Conservation (phyloP, 2,797 vertebrate genomes). For the Centroberyx gerrardi region DNA sequence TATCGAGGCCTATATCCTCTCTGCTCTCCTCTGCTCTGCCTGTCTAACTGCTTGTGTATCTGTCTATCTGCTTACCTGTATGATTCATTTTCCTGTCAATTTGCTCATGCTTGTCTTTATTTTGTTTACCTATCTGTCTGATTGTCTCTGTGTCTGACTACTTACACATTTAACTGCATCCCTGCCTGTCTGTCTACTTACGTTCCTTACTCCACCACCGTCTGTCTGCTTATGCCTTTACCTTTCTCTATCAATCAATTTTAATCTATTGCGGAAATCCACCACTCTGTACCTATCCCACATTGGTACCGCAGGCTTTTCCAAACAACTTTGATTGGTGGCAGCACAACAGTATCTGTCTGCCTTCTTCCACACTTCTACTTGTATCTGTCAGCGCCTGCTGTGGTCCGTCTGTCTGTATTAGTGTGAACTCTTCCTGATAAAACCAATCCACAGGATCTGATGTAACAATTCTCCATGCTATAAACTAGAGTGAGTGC, state of each 20-base stretch:
- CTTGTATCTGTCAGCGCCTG: neutral
- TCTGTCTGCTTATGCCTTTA: neutral
- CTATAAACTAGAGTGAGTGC: too few relatives aligned
- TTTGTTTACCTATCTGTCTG: neutral
- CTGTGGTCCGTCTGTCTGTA: neutral
- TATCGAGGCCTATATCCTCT: neutral
- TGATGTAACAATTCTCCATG: too few relatives aligned
- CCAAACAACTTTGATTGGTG: neutral
- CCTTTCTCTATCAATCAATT: neutral
- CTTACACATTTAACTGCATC: neutral
- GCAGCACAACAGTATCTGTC: neutral
- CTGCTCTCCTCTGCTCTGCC: slow-evolving; percentile 1
- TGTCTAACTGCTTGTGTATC: neutral
- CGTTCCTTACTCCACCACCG: too few relatives aligned
- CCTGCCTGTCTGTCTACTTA: neutral
- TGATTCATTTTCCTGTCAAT: neutral
- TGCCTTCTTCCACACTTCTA: neutral
- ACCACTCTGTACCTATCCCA: neutral
- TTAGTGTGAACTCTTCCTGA: neutral
- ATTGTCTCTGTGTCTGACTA: neutral
- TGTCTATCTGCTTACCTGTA: slow-evolving; percentile 1
- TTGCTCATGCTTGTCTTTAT: neutral
- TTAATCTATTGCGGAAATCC: neutral
- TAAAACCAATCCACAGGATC: too few relatives aligned
- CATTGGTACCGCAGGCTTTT: neutral